Evolutionary conservation across 2,888 invertebrate genomes (phyloP), one percentile per base, ranked within the genome.

Genomic region (Hemicrepidius hirtus): DNA sequence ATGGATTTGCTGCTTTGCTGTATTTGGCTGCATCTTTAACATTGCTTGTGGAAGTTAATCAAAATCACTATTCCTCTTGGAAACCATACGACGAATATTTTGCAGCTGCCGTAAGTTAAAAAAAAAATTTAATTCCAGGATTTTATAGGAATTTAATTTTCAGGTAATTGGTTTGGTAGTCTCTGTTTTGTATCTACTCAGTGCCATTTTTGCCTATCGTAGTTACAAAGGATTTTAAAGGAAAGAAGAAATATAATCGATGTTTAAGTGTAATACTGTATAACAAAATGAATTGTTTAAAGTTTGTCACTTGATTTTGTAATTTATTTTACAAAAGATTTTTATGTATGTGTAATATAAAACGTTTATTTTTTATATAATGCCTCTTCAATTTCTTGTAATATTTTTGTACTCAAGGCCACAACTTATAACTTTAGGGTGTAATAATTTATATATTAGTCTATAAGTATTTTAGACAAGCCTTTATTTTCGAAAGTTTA

Each of bases 121-220:
- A n/a, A n/a, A n/a, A n/a, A n/a, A n/a, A n/a, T n/a, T n/a, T n/a
- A n/a, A n/a, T n/a, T n/a, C n/a, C n/a, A n/a, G n/a, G n/a, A 24
- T 24, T 35, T 32, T 37, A 80, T 6, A 28, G 28, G 6, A 10
- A 49, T 49, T 20, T 21, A 20, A 16, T 44, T 81, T 91, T 76
- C 89, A 94, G 94, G 88, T 95, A 53, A 90, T 95, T 85, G 95
- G 95, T 12, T 85, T 95, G 13, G 88, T 95, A 16, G 90, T 94
- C 83, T 86, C 93, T 2, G 90, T 87, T 0, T 86, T 95, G 0
- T 96, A 96, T 84, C 87, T 95, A 50, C 80, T 95, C 59, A 95
- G 95, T 83, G 91, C 95, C 28, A 90, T 95, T 80, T 89, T 95
- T 79, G 95, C 95, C 35, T 91, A 92, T 81, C 92, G 93, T 76